Evolutionary conservation across 2,797 vertebrate genomes (phyloP), one percentile per base, ranked within the genome.

Genomic region (Pogonophryne albipinna): DNA sequence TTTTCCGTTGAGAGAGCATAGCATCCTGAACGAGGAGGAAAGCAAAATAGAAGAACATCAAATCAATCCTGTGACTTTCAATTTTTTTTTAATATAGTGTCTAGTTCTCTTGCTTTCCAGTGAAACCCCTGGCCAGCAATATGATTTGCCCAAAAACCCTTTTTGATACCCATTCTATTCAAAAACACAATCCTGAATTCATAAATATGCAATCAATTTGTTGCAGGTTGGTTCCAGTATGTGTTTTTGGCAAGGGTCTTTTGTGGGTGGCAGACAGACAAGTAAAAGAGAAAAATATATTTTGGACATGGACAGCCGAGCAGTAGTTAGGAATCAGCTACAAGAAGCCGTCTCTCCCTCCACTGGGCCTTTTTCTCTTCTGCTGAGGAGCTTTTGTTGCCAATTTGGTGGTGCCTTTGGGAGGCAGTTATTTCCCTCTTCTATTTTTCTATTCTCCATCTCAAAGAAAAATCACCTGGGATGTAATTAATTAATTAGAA

Each of bases 401-500:
- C 92, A 94, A 92, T 93, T 88, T 92, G 87, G 85, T 85, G 79
- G 68, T 81, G 91, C 93, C 93, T 89, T 60, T 88, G 91, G 93
- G 91, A 91, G 84, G 51, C 59, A 74, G 52, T 70, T 79, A 63
- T 81, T 82, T 79, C 59, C 80, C 72, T 88, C 73, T 83, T 86
- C 80, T 89, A 89, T 91, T 93, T 92, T 89, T 68, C 80, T 81
- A 86, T 77, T 71, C 75, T 91, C 87, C 73, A 87, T 94, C 89
- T 90, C 84, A 90, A 94, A 93, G 82, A 93, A 85, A 93, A 95
- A 93, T 95, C 95, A 95, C 92, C 90, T 94, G 94, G 94, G 95
- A 95, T 92, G 88, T 89, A 90, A 95, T 96, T 95, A 94, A 95
- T 96, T 94, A 93, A 95, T 94, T 94, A 93, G 92, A 93, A 95